A percentile compares a stretch with the other conserved stretches of the same genome.
phyloP scores from a whole-genome alignment of 2,797 vertebrate species.

The Tangara arthus region DNA sequence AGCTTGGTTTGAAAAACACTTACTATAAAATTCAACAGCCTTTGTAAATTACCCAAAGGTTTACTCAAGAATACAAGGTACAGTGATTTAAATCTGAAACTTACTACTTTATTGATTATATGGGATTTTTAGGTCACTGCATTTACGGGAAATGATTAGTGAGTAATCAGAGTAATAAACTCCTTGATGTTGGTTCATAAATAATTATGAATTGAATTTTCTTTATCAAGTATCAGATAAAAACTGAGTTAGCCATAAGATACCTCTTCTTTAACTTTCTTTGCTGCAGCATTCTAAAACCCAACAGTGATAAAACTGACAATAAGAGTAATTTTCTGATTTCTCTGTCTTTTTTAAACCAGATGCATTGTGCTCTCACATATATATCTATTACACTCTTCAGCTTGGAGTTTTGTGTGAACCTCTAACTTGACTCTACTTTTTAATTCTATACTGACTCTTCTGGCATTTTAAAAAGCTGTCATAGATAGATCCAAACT shows the following conservation, averaged over 20 bases:
- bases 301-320: background rate
- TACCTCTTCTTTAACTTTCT: background rate
- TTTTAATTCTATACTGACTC: background rate
- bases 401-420: background rate
- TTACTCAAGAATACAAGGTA: slow-evolving; percentile 89
- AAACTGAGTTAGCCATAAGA: background rate
- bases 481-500: background rate
- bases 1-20: slow-evolving; percentile 94
- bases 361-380: background rate
- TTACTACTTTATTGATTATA: slow-evolving; percentile 87
- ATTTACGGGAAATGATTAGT: slow-evolving; percentile 84
- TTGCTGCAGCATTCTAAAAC: background rate
- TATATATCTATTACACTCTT: background rate
- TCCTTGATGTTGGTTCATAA: slow-evolving; percentile 76
- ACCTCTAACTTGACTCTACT: background rate
- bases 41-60: slow-evolving; percentile 91
- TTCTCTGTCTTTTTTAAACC: background rate
- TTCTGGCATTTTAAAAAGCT: background rate
- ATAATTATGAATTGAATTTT: slow-evolving; percentile 70
- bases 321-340: background rate
- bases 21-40: slow-evolving; percentile 92
- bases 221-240: slow-evolving; percentile 16
- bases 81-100: slow-evolving; percentile 86
- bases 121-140: slow-evolving; percentile 73
- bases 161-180: slow-evolving; percentile 82